Conservation (phyloP, 2,888 invertebrate species). For the Caenorhabditis parvicauda region DNA sequence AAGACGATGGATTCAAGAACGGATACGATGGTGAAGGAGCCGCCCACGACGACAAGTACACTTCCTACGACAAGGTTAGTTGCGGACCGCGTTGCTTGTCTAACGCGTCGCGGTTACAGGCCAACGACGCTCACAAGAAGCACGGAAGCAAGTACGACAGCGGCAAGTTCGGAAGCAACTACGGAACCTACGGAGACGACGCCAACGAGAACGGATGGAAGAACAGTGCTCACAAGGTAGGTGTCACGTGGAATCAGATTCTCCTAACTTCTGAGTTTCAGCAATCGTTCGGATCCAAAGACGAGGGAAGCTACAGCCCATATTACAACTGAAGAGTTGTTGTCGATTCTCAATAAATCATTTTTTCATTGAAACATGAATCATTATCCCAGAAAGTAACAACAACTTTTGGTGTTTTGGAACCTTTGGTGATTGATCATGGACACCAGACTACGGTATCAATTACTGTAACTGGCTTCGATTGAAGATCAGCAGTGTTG, state of each 20-base stretch:
- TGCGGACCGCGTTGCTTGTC: no score
- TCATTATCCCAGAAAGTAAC: not conserved
- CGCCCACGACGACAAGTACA: constrained; percentile 31
- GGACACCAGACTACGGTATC: no score
- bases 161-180: constrained; percentile 22
- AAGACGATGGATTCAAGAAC: constrained; percentile 34
- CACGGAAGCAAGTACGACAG: constrained; percentile 24
- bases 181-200: constrained; percentile 17
- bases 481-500: no score
- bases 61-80: constrained; percentile 25
- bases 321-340: not conserved
- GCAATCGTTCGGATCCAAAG: no score
- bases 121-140: constrained; percentile 21
- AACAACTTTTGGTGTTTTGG: no score
- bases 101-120: constrained; percentile 7
- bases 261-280: no score
- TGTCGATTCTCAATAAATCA: not conserved
- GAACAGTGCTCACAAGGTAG: constrained; percentile 29
- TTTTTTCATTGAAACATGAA: not conserved
- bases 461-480: no score
- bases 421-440: no score
- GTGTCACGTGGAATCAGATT: no score
- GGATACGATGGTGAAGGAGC: constrained; percentile 26
- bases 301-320: no score
- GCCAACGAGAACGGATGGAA: constrained; percentile 31